Base-by-base conservation (phyloP, 2,888 invertebrate species). In the Athalia circularis region DNA sequence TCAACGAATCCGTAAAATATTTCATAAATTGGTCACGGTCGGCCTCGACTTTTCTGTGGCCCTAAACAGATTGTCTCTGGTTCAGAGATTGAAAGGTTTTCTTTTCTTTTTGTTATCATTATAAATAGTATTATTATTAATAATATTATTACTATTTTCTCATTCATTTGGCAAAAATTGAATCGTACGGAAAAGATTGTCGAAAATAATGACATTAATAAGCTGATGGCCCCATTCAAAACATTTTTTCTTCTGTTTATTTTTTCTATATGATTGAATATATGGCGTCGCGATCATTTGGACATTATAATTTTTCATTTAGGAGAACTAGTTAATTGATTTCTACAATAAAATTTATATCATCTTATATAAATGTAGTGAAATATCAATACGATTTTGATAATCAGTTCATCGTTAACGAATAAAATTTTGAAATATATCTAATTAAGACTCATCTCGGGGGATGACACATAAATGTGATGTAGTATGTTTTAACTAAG, bases 121-220 rank as follows among this genome's bases (percentile, higher is more conserved):
- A 29, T 29, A 29, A 29, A 1, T 29, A 29, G 29, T 29, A 29
- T 29, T 29, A 29, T 29, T 29, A 29, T 29, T 29, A 29, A 1
- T 29, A 29, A 29, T 29, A 29, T 29, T 29, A 29, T 29, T 29
- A 29, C 29, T 29, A 29, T 62, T 74, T 65, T 48, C 77, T 78
- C 78, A 67, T 52, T 79, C 62, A 75, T 45, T 62, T 77, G 9
- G 9, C 68, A 68, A 77, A 62, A 68, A 67, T 77, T 59, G 57
- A 77, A 59, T 65, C 74, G 61, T 77, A 77, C 65, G 62, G 72
- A 77, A 72, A 77, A 72, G 77, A 70, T 79, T 77, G 72, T 70
- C 72, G 47, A 43, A 72, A 59, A 79, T 48, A 76, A 57, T 67
- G 45, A 67, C 54, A 57, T 67, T 9, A 57, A 59, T 77, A 48